A percentile compares a stretch with the other conserved stretches of the same genome.
phyloP scores from a whole-genome alignment of 2,888 invertebrate species.

The Eristalinus sepulchralis region DNA sequence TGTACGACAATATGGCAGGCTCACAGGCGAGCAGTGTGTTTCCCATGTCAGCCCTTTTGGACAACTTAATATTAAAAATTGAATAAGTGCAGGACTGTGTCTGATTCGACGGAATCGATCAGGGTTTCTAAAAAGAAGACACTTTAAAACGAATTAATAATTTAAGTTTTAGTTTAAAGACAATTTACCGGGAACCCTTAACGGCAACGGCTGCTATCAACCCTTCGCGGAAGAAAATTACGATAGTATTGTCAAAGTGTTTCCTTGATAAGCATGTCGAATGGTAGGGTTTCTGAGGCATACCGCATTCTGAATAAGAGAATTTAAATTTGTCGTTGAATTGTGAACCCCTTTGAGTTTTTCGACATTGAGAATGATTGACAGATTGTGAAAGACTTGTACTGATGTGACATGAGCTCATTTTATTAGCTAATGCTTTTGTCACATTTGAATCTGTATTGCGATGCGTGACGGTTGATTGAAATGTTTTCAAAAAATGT shows the following conservation, averaged over 20 bases:
- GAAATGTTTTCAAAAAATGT: background rate
- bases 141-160: slow-evolving; percentile 41
- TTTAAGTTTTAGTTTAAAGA: slow-evolving; percentile 46
- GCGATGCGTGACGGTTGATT: slow-evolving; percentile 20
- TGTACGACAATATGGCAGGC: slow-evolving; percentile 48
- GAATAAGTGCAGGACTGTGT: slow-evolving; percentile 25
- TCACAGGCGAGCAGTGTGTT: slow-evolving; percentile 21
- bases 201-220: slow-evolving; percentile 15
- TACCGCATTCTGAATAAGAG: slow-evolving; percentile 27
- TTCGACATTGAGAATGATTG: slow-evolving; percentile 57
- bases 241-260: background rate
- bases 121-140: background rate
- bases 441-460: background rate
- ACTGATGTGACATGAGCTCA: slow-evolving; percentile 46
- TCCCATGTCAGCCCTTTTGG: slow-evolving; percentile 50
- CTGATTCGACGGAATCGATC: slow-evolving; percentile 12
- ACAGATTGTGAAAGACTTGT: slow-evolving; percentile 49
- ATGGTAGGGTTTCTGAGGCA: slow-evolving; percentile 25
- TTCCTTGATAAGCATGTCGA: slow-evolving; percentile 55
- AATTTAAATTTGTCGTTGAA: slow-evolving; percentile 54
- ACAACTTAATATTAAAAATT: slow-evolving; percentile 68
- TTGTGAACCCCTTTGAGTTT: slow-evolving; percentile 54
- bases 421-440: slow-evolving; percentile 46
- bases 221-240: background rate
- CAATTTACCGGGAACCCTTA: slow-evolving; percentile 29